Evolutionary conservation across 2,113 vertebrate species (phyloP).

Genomic region (Willisornis vidua): DNA sequence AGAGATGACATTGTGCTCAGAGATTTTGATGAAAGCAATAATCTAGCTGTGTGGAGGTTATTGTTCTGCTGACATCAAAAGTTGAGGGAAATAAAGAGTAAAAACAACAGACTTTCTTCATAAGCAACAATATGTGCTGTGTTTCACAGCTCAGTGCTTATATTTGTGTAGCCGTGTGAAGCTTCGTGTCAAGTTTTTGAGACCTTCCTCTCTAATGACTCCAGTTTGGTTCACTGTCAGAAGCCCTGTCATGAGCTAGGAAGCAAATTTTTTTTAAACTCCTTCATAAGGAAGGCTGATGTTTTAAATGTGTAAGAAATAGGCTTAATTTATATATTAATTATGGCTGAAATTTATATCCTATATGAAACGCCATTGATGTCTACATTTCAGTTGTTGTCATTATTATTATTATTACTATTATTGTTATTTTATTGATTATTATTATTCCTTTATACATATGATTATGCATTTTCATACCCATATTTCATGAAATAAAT

Average conservation of each 20-base stretch:
- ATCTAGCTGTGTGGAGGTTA: background rate
- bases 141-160: background rate
- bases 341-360: background rate
- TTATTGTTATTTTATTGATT: background rate
- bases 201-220: background rate
- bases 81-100: background rate
- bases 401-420: background rate
- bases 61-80: conserved; percentile 25
- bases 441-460: background rate
- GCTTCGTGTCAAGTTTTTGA: background rate
- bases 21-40: conserved; percentile 11
- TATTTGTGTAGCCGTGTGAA: background rate
- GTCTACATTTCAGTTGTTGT: background rate
- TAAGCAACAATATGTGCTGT: background rate
- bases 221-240: background rate
- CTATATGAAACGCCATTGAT: background rate
- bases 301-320: background rate
- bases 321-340: background rate
- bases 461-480: background rate
- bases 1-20: background rate
- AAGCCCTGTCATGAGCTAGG: background rate
- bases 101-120: background rate
- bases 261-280: background rate
- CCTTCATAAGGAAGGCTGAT: background rate
- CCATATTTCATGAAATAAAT: background rate